A percentile compares a stretch with the other conserved stretches of the same genome.
Conservation (phyloP, 1,140 invertebrate species). For the Zaprionus nigranus region DNA sequence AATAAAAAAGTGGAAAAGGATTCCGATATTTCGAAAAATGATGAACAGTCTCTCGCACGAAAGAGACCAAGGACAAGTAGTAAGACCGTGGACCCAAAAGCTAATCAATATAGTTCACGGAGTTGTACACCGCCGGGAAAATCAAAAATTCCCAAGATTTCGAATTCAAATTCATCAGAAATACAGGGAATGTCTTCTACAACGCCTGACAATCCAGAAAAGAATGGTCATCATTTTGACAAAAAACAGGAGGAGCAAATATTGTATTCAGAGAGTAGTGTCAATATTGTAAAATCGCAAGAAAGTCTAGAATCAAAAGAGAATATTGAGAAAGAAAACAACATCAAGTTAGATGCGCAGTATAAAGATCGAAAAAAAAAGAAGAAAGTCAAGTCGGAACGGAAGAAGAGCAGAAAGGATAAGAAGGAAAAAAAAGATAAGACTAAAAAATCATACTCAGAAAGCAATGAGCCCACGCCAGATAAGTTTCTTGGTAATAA, state of each 20-base stretch:
- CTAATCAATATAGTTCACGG: constrained; percentile 33
- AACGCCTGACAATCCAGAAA: constrained; percentile 48
- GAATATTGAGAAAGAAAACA: constrained; percentile 59
- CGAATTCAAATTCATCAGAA: constrained; percentile 28
- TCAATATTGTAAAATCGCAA: neutral
- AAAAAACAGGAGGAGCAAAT: neutral
- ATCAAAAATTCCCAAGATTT: constrained; percentile 37
- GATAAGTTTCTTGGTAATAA: constrained; percentile 12
- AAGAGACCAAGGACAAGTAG: constrained; percentile 58
- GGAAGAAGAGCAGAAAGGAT: constrained; percentile 72
- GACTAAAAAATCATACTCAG: constrained; percentile 45
- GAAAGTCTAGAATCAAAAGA: constrained; percentile 13
- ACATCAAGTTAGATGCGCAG: constrained; percentile 37
- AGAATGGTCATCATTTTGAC: neutral
- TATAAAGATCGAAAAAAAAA: constrained; percentile 85
- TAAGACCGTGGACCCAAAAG: constrained; percentile 39
- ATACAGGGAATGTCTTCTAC: constrained; percentile 46
- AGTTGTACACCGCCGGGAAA: constrained; percentile 67
- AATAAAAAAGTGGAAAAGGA: constrained; percentile 19
- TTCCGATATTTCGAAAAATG: constrained; percentile 15
- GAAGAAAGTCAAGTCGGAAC: constrained; percentile 77
- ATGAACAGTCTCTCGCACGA: constrained; percentile 31
- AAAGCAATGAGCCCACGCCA: constrained; percentile 23
- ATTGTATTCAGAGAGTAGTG: constrained; percentile 12
- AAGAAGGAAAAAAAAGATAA: constrained; percentile 83